These are phyloP conservation scores for Melanotaenia maccullochi DNA, from an alignment of 2,797 vertebrate species.

Conservation along the genomic window DNA sequence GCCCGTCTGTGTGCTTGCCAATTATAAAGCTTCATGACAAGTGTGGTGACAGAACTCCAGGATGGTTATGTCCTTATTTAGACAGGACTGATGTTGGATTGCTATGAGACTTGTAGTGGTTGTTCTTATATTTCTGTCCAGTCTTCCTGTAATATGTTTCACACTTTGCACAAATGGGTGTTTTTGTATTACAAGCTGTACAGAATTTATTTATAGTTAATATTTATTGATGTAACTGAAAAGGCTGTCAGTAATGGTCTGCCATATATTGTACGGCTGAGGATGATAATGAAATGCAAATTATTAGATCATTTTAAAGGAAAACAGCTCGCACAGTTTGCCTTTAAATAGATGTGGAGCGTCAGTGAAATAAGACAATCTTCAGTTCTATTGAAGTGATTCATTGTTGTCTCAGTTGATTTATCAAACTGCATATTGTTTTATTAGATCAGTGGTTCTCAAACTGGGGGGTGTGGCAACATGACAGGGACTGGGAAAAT, in stretches of 20 bases:
- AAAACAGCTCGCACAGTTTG: background rate
- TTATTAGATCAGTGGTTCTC: no score
- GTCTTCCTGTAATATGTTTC: slow-evolving; percentile 7
- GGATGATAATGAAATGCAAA: slow-evolving; percentile 16
- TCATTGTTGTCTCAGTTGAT: background rate
- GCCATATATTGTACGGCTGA: slow-evolving; percentile 19
- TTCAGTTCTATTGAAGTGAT: background rate
- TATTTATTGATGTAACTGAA: slow-evolving; percentile 38
- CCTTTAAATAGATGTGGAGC: background rate
- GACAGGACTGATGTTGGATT: slow-evolving; percentile 25
- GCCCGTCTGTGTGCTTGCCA: slow-evolving; percentile 44
- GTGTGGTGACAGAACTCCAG: slow-evolving; percentile 20
- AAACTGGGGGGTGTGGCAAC: no score
- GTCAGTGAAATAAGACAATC: background rate
- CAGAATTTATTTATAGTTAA: background rate
- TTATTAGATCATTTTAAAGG: slow-evolving; percentile 13
- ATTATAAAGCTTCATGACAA: slow-evolving; percentile 52
- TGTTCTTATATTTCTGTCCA: background rate
- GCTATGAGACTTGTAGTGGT: slow-evolving; percentile 12
- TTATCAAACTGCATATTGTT: background rate
- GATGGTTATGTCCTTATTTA: slow-evolving; percentile 61
- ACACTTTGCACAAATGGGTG: background rate
- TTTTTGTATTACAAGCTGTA: slow-evolving; percentile 10
- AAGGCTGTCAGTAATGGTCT: slow-evolving; percentile 35
- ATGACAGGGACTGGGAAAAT: no score